Evolutionary conservation across 2,113 vertebrate species (phyloP), one percentile per base, ranked within the genome.

Genomic region (Pluvianellus socialis): DNA sequence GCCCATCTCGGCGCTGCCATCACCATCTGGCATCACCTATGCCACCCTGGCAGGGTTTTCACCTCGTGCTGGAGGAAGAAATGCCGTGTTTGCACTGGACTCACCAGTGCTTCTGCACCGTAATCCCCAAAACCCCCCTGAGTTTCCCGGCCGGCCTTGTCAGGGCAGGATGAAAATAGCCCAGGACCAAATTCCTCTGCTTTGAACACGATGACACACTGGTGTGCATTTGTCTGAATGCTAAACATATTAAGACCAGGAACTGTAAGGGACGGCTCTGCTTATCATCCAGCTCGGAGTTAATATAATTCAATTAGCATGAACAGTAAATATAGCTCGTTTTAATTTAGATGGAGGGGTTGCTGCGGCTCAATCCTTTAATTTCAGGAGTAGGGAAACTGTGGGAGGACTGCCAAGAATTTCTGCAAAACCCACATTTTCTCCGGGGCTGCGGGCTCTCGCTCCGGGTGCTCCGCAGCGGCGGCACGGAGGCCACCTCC

Each of bases 231-330:
- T 19, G 32, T 32, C 91, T 67, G 73, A 45, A 45, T 1, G 2
- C 80, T 23, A 35, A 94, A 56, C 61, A 26, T 6, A 91, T 71
- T 49, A 65, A 86, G 58, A 15, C 7, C 89, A 68, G 91, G 92
- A 81, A 91, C 90, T 4, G 14, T 4, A 38, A 67, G 83, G 88
- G 94, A 63, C 24, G 3, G 68, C 88, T 94, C 96, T 95, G 95
- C 94, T 95, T 81, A 68, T 84, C 94, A 76, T 95, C 96, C 80
- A 65, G 68, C 89, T 63, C 0, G 1, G 56, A 89, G 86, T 72
- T 91, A 47, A 85, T 14, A 13, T 79, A 62, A 97, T 72, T 94
- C 88, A 92, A 91, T 97, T 94, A 92, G 56, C 40, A 4, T 8
- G 68, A 62, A 23, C 45, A 67, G 96, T 42, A 92, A 94, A 92